Conservation (phyloP, 1,140 invertebrate genomes). For the Micrasema minimum region DNA sequence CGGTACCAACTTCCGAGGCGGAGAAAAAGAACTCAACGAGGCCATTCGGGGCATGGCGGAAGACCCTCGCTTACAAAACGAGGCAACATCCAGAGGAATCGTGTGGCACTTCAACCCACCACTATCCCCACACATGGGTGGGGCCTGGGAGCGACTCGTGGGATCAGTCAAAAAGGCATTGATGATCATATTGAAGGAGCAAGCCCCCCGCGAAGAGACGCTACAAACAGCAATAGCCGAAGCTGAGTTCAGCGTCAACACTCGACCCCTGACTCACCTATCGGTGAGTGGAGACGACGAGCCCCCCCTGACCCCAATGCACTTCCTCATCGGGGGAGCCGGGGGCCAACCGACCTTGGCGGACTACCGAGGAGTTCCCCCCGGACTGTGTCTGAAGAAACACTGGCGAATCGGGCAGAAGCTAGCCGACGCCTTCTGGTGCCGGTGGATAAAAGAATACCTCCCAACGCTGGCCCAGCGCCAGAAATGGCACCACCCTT, state of each 20-base stretch:
- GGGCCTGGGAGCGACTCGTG: background rate
- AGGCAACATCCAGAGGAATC: too few relatives aligned
- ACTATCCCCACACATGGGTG: background rate
- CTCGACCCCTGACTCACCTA: background rate
- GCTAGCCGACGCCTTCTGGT: conserved; percentile 54
- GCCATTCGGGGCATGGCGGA: too few relatives aligned
- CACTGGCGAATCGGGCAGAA: conserved; percentile 40
- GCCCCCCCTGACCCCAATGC: background rate
- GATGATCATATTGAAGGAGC: background rate
- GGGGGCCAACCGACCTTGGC: background rate
- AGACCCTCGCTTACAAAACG: too few relatives aligned
- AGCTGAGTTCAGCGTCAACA: background rate
- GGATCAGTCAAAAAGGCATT: background rate
- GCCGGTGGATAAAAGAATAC: conserved; percentile 54
- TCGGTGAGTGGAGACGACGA: background rate
- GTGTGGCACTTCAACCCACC: too few relatives aligned
- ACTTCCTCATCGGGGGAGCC: background rate
- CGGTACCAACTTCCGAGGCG: too few relatives aligned
- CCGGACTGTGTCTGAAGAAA: background rate
- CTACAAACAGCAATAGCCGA: background rate
- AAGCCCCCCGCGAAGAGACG: too few relatives aligned
- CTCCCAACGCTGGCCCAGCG: conserved; percentile 45
- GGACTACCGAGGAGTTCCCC: background rate
- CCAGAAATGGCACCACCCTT: background rate
- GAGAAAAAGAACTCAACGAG: too few relatives aligned